Evolutionary conservation across 1,140 invertebrate species (phyloP).

Genomic region (Drosophila ohnishii): DNA sequence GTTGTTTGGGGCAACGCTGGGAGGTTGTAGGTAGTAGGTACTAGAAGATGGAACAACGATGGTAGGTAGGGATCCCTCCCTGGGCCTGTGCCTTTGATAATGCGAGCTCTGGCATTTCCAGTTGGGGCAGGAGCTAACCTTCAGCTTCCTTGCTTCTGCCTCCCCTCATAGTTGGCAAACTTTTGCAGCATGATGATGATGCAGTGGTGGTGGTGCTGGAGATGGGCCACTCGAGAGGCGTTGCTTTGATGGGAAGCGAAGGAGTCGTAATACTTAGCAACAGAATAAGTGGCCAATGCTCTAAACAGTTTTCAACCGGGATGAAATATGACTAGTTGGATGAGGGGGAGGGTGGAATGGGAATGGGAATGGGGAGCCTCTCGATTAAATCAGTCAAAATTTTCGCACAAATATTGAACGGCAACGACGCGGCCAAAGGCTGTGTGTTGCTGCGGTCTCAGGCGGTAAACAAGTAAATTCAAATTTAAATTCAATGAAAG

Average conservation of each 20-base stretch:
- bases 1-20: constrained; percentile 45
- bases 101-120: constrained; percentile 55
- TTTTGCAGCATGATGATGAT: constrained; percentile 29
- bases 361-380: not conserved
- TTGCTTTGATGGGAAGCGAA: constrained; percentile 61
- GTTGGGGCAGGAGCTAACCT: constrained; percentile 6
- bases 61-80: not conserved
- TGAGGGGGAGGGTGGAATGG: no score
- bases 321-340: constrained; percentile 17
- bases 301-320: constrained; percentile 7
- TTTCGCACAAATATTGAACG: constrained; percentile 9
- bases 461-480: constrained; percentile 41
- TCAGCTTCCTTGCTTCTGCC: not conserved
- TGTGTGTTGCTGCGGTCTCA: not conserved
- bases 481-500: constrained; percentile 71
- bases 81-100: constrained; percentile 41
- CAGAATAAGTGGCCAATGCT: constrained; percentile 15
- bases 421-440: no score
- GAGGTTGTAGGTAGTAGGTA: not conserved
- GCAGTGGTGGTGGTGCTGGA: constrained; percentile 1
- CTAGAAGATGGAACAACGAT: not conserved
- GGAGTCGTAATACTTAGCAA: constrained; percentile 40
- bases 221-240: constrained; percentile 65
- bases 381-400: constrained; percentile 35
- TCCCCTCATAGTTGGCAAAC: constrained; percentile 58